Evolutionary conservation across 2,113 vertebrate species (phyloP).

Genomic region (Daboia siamensis): DNA sequence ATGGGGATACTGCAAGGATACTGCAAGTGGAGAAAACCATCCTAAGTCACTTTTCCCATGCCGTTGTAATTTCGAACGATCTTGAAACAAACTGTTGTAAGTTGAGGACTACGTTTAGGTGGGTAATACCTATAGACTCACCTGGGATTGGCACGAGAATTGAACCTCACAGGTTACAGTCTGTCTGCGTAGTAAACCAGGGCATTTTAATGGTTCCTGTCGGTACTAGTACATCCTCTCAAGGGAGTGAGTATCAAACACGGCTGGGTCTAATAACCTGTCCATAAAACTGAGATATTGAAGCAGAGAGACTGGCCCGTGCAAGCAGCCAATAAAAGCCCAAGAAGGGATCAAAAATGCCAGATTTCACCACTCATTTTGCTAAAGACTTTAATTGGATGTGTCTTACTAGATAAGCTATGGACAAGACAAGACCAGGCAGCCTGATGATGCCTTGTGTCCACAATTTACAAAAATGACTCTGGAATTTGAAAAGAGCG

Average conservation of each 20-base stretch:
- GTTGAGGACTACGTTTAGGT: not conserved
- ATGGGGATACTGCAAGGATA: not conserved
- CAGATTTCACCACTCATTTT: not conserved
- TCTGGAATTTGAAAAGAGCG: slow-evolving; percentile 9
- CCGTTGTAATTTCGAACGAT: no score
- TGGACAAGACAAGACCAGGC: not conserved
- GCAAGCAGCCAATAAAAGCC: not conserved
- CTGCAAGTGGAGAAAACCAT: not conserved
- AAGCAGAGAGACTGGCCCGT: not conserved
- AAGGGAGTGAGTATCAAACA: not conserved
- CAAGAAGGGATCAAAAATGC: not conserved
- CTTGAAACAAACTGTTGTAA: not conserved
- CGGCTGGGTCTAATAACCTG: not conserved
- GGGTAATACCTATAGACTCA: not conserved
- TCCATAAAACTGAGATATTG: slow-evolving; percentile 4
- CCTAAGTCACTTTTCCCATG: no score
- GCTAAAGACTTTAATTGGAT: not conserved
- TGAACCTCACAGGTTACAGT: not conserved
- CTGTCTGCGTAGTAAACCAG: no score
- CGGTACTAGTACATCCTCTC: not conserved
- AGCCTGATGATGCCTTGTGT: not conserved
- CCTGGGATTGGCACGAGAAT: not conserved
- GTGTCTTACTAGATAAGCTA: slow-evolving; percentile 3
- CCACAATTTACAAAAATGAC: not conserved
- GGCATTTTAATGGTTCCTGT: no score